Evolutionary conservation across 1,140 invertebrate genomes (phyloP), one percentile per base, ranked within the genome.

Genomic region (Argopecten irradians): DNA sequence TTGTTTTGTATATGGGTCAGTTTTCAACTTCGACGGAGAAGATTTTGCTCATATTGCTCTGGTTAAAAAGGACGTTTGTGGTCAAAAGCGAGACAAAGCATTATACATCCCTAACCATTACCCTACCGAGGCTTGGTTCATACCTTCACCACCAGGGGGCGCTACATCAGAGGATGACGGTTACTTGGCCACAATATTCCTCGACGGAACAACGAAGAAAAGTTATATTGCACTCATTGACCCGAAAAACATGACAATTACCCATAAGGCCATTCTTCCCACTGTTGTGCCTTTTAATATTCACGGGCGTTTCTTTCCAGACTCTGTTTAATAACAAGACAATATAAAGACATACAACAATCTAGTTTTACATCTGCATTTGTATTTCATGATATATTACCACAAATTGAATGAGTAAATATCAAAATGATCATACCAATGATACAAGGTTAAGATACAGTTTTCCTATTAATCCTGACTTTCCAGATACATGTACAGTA

Each of bases 31-130:
- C 0, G 93, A 93, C 86, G 88, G 90, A 36, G 28, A 85, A 5
- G 87, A 87, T 5, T 86, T 93, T 14, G 90, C 83, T 83, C 90
- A 90, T 33, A 87, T 90, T 19, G 88, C 92, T 22, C 85, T 94
- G 32, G 92, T 92, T 3, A 94, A 94, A 88, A 92, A 93, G 86
- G 92, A 93, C 87, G 1, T 94, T 36, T 94, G 93, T 87, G 85
- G 88, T 1, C 71, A 84, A 5, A 22, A 39, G 13, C 83, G 86
- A 16, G 91, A 93, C 83, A 83, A 34, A 28, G 83, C 83, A 0
- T 92, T 90, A 90, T 86, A 86, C 36, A 33, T 88, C 14, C 43
- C 84, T 0, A 71, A 90, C 32, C 92, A 93, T 41, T 93, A 92
- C 85, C 91, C 91, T 11, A 87, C 88, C 33, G 93, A 94, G 89